Conservation (phyloP, 1,140 invertebrate species). For the Leucophenga varia region DNA sequence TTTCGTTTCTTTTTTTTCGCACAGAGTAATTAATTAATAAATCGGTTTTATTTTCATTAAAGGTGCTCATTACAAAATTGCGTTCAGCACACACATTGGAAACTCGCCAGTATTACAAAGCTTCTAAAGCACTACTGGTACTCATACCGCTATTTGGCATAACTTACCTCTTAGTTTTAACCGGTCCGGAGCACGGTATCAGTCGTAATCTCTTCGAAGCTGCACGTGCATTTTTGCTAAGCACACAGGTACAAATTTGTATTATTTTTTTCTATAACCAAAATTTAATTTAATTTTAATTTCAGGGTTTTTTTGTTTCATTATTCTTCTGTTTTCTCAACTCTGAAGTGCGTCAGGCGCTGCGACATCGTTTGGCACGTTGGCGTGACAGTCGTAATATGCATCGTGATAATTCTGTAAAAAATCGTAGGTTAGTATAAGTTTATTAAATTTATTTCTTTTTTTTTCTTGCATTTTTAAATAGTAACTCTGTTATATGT, state of each 20-base stretch:
- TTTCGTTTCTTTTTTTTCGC: neutral
- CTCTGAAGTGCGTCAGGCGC: constrained; percentile 83
- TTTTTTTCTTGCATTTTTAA: constrained; percentile 1
- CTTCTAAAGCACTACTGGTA: constrained; percentile 83
- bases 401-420: constrained; percentile 57
- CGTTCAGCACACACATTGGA: constrained; percentile 82
- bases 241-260: constrained; percentile 69
- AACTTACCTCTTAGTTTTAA: constrained; percentile 80
- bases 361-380: constrained; percentile 75
- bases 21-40: constrained; percentile 1
- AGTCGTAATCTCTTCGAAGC: constrained; percentile 68
- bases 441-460: neutral
- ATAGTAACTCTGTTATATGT: neutral
- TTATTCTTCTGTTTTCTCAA: constrained; percentile 91
- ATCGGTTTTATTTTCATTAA: constrained; percentile 4
- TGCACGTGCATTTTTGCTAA: constrained; percentile 72
- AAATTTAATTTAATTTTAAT: neutral
- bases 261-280: too few relatives aligned
- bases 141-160: constrained; percentile 87
- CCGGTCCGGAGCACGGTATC: constrained; percentile 69
- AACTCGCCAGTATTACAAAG: constrained; percentile 86
- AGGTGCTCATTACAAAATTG: constrained; percentile 90
- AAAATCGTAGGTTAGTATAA: constrained; percentile 41
- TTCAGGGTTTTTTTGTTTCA: constrained; percentile 75
- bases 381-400: constrained; percentile 72